These are phyloP conservation scores for Patiria pectinifera DNA, from an alignment of 53 echinoderm and acorn worm species.

Conservation along the genomic window DNA sequence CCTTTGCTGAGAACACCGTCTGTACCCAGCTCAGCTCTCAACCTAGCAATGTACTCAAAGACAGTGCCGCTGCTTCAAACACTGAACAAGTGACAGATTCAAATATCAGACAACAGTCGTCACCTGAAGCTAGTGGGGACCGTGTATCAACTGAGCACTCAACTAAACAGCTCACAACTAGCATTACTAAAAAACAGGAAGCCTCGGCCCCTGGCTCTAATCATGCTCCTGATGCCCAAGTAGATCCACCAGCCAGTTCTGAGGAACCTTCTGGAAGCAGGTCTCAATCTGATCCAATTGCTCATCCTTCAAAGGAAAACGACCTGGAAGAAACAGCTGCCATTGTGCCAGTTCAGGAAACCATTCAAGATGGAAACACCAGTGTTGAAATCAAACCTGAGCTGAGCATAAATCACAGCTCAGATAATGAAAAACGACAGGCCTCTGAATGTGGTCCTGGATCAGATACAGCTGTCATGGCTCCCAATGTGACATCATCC, in stretches of 20 bases:
- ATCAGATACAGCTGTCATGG: not conserved
- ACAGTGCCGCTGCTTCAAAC: not conserved
- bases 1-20: not conserved
- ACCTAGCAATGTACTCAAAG: too few relatives aligned
- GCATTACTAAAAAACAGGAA: not conserved
- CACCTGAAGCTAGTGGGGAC: not conserved
- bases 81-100: not conserved
- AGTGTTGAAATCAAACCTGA: not conserved
- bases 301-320: not conserved
- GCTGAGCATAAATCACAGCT: not conserved
- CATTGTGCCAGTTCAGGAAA: not conserved
- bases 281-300: not conserved
- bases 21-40: not conserved
- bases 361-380: not conserved
- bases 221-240: not conserved
- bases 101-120: not conserved
- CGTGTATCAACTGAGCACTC: not conserved
- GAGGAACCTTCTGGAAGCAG: not conserved
- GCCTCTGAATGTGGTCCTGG: not conserved
- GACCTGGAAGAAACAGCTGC: not conserved
- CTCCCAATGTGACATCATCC: not conserved
- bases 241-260: not conserved
- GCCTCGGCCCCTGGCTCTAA: not conserved
- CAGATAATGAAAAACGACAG: not conserved
- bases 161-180: not conserved